phyloP scores from a whole-genome alignment of 2,888 invertebrate genomes.

The Tricholauxania praeusta region DNA sequence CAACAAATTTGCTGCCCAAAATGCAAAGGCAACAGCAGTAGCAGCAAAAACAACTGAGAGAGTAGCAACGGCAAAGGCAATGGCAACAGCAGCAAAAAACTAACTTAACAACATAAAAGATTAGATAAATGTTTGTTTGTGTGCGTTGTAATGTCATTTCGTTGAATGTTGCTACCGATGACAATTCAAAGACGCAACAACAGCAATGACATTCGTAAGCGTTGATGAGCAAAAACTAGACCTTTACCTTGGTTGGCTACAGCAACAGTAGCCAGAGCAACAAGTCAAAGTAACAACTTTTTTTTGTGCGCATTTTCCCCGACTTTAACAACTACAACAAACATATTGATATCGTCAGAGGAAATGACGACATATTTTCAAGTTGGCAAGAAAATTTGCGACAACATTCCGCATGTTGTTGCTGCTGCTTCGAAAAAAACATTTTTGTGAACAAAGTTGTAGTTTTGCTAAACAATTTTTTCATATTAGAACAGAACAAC shows the following conservation, averaged over 20 bases:
- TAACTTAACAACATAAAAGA: slow-evolving; percentile 35
- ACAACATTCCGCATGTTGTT: slow-evolving; percentile 41
- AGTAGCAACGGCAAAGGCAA: no score
- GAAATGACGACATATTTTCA: slow-evolving; percentile 41
- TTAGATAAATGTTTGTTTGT: slow-evolving; percentile 35
- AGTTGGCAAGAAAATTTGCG: slow-evolving; percentile 44
- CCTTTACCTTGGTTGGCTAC: slow-evolving; percentile 33
- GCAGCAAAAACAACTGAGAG: no score
- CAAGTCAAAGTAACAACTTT: slow-evolving; percentile 23
- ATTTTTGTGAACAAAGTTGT: slow-evolving; percentile 24
- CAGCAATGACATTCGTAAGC: slow-evolving; percentile 21
- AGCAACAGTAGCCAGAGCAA: slow-evolving; percentile 5
- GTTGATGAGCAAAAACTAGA: slow-evolving; percentile 41
- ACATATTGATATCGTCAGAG: slow-evolving; percentile 22
- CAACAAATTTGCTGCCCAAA: no score
- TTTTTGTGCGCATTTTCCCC: neutral
- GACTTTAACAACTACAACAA: neutral
- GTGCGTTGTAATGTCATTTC: slow-evolving; percentile 35
- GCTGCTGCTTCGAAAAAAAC: neutral
- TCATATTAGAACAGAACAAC: neutral
- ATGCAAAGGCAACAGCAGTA: no score
- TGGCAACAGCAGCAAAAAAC: neutral
- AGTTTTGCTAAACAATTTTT: slow-evolving; percentile 7
- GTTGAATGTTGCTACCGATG: slow-evolving; percentile 16
- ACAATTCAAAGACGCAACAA: neutral